Conservation (phyloP, 2,797 vertebrate species). For the Amniataba percoides region DNA sequence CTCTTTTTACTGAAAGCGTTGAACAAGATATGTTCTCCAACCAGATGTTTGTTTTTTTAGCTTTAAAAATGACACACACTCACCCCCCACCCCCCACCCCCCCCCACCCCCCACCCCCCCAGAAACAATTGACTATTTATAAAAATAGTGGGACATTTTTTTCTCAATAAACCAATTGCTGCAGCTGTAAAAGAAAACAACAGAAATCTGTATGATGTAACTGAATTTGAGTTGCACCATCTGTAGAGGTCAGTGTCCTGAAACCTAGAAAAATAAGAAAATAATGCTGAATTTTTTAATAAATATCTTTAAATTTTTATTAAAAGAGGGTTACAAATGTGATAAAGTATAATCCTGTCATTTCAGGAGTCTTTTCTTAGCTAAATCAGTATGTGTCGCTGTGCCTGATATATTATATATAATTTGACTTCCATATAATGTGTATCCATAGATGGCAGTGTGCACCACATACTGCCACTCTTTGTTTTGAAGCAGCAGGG, state of each 20-base stretch:
- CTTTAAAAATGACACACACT: too few relatives aligned
- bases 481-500: conserved; percentile 38
- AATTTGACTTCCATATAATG: background rate
- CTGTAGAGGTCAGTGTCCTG: background rate
- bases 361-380: background rate
- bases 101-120: too few relatives aligned
- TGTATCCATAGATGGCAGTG: conserved; percentile 78
- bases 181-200: background rate
- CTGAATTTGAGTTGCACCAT: background rate
- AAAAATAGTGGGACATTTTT: background rate
- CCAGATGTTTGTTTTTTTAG: too few relatives aligned
- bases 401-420: background rate
- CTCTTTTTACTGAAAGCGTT: too few relatives aligned
- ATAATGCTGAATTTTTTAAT: too few relatives aligned
- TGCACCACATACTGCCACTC: conserved; percentile 65
- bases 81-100: too few relatives aligned
- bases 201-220: background rate
- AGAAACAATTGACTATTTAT: background rate
- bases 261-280: background rate
- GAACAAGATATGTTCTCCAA: too few relatives aligned
- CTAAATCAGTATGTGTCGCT: background rate
- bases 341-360: background rate
- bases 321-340: background rate
- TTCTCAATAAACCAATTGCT: background rate
- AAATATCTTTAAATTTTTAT: background rate